A percentile compares a stretch with the other conserved stretches of the same genome.
These are phyloP conservation scores for Trichopoda pennipes DNA, from an alignment of 2,888 invertebrate genomes.

Conservation along the genomic window DNA sequence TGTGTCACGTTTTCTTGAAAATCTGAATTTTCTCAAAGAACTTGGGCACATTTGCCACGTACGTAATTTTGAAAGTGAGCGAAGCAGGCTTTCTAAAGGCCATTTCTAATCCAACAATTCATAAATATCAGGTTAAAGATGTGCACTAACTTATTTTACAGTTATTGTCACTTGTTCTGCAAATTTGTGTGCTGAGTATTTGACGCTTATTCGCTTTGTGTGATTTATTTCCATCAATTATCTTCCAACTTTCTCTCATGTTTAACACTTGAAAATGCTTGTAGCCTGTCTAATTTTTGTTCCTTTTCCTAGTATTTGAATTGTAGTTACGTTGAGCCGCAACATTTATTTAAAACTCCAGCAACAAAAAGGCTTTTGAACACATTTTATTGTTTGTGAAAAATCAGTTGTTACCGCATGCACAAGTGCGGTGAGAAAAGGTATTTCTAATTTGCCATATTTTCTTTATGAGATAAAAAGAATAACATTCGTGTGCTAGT, in stretches of 20 bases:
- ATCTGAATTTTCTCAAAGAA: too few relatives aligned
- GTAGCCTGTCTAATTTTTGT: conserved; percentile 6
- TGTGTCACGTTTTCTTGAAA: too few relatives aligned
- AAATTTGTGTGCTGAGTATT: conserved; percentile 18
- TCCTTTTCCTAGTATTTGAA: conserved; percentile 7
- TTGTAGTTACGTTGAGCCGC: background rate
- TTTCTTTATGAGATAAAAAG: conserved; percentile 36
- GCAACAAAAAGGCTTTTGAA: conserved; percentile 57
- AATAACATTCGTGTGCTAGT: conserved; percentile 7
- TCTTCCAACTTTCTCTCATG: conserved; percentile 46
- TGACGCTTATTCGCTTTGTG: background rate
- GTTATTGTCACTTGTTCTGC: conserved; percentile 33
- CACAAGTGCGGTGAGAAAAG: conserved; percentile 51
- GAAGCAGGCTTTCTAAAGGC: background rate
- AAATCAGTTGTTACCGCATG: conserved; percentile 60
- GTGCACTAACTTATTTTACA: background rate
- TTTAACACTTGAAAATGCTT: conserved; percentile 41
- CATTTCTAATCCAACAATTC: background rate
- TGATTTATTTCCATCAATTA: conserved; percentile 16
- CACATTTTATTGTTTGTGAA: conserved; percentile 56
- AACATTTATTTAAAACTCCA: conserved; percentile 10
- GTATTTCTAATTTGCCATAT: conserved; percentile 20
- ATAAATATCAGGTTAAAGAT: background rate
- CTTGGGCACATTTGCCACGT: too few relatives aligned
- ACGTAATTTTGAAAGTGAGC: too few relatives aligned